Evolutionary conservation across 2,888 invertebrate species (phyloP), one percentile per base, ranked within the genome.

Genomic region (Stenodema calcarata): DNA sequence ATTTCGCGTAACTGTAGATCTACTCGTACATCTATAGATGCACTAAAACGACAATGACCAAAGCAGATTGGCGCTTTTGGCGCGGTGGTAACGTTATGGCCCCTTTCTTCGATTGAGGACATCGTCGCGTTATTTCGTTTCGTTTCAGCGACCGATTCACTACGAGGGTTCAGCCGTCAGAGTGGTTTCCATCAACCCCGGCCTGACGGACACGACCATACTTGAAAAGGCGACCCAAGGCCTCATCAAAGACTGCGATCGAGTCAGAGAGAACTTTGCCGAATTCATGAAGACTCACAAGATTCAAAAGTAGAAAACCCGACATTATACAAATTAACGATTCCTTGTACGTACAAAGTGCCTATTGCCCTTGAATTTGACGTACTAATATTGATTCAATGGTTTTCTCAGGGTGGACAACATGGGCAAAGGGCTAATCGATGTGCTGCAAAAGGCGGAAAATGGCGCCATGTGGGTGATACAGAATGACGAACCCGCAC

Each of bases 391-490:
- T 27, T 35, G 2, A 16, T 69, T 18, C 9, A 14, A 28, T 75
- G 28, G 11, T 42, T 12, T 82, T 47, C 44, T 75, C 82, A 88
- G 88, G 6, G 28, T 84, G 16, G 73, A 78, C 30, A 87, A 87
- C 41, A 78, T 88, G 87, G 87, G 87, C 0, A 50, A 18, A 23
- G 87, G 87, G 7, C 70, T 88, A n/a, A 84, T 88, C 75, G 41
- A 79, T n/a, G 86, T 88, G 6, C 28, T 88, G 6, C 11, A 85
- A 47, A 87, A 87, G 62, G 88, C 27, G 9, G 81, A 86, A 54
- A 88, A 86, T 76, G 88, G 88, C 0, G 84, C 88, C 3, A 12
- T 88, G 18, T 88, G 88, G 88, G 87, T 86, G 50, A 83, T 88
- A 7, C 84, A 88, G 47, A 80, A 86, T 35, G 87, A 86, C 30